These are phyloP conservation scores for Falco rusticolus DNA, from an alignment of 2,797 vertebrate species.

Conservation along the genomic window DNA sequence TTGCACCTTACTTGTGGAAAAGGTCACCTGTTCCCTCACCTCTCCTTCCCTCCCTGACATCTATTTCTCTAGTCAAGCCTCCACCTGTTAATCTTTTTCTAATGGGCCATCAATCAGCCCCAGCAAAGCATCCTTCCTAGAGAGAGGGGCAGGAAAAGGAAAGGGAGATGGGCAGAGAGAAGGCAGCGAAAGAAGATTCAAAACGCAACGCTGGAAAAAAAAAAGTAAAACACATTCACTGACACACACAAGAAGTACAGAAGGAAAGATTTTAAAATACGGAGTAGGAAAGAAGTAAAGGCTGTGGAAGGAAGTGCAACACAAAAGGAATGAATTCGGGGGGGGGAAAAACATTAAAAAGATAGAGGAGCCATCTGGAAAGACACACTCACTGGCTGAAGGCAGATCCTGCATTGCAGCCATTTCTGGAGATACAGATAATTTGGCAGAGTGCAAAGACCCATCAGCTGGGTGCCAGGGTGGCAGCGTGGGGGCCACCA, in stretches of 20 bases:
- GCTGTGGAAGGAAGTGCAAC: background rate
- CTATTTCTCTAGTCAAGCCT: conserved; percentile 50
- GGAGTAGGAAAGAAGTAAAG: background rate
- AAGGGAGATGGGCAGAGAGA: background rate
- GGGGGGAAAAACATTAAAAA: background rate
- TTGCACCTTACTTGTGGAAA: conserved; percentile 17
- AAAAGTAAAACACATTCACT: background rate
- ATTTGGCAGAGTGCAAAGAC: background rate
- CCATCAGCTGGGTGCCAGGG: background rate
- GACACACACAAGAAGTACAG: background rate
- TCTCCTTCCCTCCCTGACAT: conserved; percentile 49
- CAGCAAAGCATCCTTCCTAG: conserved; percentile 30
- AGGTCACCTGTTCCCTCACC: conserved; percentile 40
- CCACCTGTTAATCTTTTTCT: conserved; percentile 74
- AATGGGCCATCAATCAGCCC: conserved; percentile 71
- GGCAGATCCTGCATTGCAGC: background rate
- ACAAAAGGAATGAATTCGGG: background rate
- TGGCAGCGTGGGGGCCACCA: background rate
- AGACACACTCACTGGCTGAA: background rate
- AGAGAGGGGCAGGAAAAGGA: conserved; percentile 4
- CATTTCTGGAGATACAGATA: background rate
- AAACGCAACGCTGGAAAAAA: background rate
- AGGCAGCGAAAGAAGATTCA: background rate
- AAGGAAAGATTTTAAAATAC: background rate
- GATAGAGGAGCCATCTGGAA: background rate